phyloP scores from a whole-genome alignment of 2,888 invertebrate genomes.

The Lucinisca nassula region DNA sequence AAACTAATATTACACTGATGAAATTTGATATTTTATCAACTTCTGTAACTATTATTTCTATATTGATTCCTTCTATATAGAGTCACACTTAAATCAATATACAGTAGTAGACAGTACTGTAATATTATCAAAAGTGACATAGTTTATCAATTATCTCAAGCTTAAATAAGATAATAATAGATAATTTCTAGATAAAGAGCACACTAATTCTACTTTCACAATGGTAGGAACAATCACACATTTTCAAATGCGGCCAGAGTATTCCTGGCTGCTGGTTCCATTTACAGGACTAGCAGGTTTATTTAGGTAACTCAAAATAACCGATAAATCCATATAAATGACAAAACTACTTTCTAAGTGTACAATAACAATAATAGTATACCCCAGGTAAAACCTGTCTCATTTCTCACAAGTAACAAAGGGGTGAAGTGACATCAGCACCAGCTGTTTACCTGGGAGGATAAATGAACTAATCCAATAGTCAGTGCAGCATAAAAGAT shows the following conservation, averaged over 20 bases:
- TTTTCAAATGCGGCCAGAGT: background rate
- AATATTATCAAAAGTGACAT: background rate
- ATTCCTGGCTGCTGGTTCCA: too few species aligned
- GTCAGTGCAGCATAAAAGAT: conserved; percentile 12
- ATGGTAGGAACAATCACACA: background rate
- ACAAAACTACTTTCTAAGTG: background rate
- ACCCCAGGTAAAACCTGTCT: conserved; percentile 3
- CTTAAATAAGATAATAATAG: background rate
- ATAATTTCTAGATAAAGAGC: background rate
- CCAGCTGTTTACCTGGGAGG: background rate
- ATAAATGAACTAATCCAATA: background rate
- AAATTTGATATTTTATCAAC: background rate
- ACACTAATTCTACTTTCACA: background rate
- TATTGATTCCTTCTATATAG: background rate
- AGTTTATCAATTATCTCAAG: background rate
- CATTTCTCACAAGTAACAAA: background rate
- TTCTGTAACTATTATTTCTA: background rate
- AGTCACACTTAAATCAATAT: background rate
- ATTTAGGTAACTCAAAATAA: background rate
- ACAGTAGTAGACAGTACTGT: background rate
- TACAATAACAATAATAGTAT: background rate
- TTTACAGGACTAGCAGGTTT: too few species aligned
- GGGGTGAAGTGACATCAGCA: background rate
- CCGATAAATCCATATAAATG: background rate
- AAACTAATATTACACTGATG: background rate